phyloP scores from a whole-genome alignment of 2,888 invertebrate species.

The Pimpla rufipes region DNA sequence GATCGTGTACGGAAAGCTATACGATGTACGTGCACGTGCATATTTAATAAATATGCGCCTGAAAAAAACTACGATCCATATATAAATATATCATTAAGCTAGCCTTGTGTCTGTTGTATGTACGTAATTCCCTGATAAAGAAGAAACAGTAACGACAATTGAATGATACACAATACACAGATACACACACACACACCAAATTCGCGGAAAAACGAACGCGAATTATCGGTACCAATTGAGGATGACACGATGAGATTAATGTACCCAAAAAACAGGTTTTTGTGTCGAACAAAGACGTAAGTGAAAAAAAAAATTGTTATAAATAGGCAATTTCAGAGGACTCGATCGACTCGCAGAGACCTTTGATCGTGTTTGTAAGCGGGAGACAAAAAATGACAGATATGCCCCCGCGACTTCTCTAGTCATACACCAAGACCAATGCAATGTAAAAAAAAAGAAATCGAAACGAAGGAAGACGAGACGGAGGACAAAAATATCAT shows the following conservation, averaged over 20 bases:
- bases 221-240: conserved; percentile 48
- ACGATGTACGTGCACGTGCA: conserved; percentile 45
- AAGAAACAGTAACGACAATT: conserved; percentile 24
- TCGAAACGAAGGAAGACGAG: conserved; percentile 22
- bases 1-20: conserved; percentile 37
- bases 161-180: conserved; percentile 24
- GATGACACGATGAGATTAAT: conserved; percentile 46
- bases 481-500: conserved; percentile 37
- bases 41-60: conserved; percentile 32
- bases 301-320: conserved; percentile 60
- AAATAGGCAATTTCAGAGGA: conserved; percentile 59
- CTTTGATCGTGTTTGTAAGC: conserved; percentile 55
- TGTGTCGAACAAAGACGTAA: conserved; percentile 58
- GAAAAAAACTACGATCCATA: conserved; percentile 54
- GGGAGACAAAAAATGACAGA: conserved; percentile 39
- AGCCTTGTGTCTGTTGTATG: conserved; percentile 52
- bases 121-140: conserved; percentile 63
- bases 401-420: conserved; percentile 63
- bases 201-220: conserved; percentile 49
- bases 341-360: conserved; percentile 52
- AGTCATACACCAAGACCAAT: conserved; percentile 68
- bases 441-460: conserved; percentile 62
- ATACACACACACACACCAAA: conserved; percentile 18
- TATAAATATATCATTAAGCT: conserved; percentile 51
- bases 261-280: conserved; percentile 11